Evolutionary conservation across 2,113 vertebrate species (phyloP).

Genomic region (Pomatorhinus ruficollis): DNA sequence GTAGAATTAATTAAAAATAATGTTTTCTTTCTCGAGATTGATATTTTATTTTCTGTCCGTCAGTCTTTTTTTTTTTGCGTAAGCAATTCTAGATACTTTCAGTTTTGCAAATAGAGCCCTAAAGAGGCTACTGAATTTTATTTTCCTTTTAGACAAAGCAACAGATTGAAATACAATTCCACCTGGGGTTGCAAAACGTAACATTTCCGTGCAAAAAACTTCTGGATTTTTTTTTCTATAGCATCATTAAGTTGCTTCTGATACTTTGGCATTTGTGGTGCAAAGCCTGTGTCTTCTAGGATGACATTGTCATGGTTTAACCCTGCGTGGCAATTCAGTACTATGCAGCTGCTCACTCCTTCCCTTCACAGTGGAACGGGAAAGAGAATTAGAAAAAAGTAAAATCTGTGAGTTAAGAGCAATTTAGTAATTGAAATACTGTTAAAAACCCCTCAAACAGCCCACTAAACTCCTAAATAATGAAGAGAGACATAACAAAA

Average conservation of each 20-base stretch:
- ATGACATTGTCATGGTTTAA: not conserved
- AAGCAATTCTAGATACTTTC: conserved; percentile 52
- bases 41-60: not conserved
- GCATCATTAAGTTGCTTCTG: conserved; percentile 43
- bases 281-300: not conserved
- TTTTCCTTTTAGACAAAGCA: conserved; percentile 45
- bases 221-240: conserved; percentile 52
- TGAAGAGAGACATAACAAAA: not conserved
- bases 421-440: not conserved
- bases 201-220: conserved; percentile 37
- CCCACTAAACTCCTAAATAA: not conserved
- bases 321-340: not conserved
- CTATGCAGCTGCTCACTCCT: not conserved
- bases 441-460: not conserved
- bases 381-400: not conserved
- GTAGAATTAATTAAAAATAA: not conserved
- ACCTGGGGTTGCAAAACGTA: not conserved
- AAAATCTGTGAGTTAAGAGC: not conserved
- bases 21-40: not conserved
- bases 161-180: conserved; percentile 29
- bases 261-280: not conserved
- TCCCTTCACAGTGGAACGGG: not conserved
- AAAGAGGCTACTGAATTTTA: conserved; percentile 46
- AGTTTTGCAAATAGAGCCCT: conserved; percentile 50
- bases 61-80: not conserved